Conservation (phyloP, 2,797 vertebrate species). For the Phalanger gymnotis region DNA sequence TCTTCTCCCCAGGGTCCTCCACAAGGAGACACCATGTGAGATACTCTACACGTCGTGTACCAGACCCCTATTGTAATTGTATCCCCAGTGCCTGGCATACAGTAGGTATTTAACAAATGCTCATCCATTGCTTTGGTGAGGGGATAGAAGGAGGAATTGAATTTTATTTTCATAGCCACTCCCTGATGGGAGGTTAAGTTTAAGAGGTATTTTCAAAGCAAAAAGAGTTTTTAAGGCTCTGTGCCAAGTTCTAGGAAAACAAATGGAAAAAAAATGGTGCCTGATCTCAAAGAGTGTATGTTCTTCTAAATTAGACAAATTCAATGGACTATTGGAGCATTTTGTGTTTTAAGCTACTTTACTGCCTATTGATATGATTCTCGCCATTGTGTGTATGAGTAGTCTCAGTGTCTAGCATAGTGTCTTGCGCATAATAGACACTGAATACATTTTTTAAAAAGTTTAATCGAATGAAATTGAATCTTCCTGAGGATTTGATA, state of each 20-base stretch:
- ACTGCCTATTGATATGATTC: slow-evolving; percentile 51
- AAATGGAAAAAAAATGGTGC: background rate
- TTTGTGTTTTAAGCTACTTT: slow-evolving; percentile 53
- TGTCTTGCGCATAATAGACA: background rate
- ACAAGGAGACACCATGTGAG: background rate
- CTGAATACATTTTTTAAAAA: background rate
- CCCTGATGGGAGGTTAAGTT: background rate
- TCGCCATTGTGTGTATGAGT: background rate
- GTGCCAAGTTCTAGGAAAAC: background rate
- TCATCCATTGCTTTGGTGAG: background rate
- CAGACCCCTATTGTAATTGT: background rate
- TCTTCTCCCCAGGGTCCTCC: background rate
- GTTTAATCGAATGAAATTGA: slow-evolving; percentile 49
- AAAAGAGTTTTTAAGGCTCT: background rate
- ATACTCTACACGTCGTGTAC: background rate
- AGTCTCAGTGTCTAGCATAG: background rate
- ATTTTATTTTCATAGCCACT: background rate
- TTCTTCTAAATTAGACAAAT: background rate
- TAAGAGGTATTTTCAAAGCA: background rate
- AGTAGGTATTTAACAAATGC: background rate
- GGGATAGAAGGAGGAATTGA: background rate
- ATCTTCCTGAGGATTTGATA: slow-evolving; percentile 62
- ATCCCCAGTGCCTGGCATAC: background rate
- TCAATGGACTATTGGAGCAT: background rate
- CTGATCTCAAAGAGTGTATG: background rate